Base-by-base conservation (phyloP, 2,888 invertebrate species). In the Drepanosiphum platanoidis region DNA sequence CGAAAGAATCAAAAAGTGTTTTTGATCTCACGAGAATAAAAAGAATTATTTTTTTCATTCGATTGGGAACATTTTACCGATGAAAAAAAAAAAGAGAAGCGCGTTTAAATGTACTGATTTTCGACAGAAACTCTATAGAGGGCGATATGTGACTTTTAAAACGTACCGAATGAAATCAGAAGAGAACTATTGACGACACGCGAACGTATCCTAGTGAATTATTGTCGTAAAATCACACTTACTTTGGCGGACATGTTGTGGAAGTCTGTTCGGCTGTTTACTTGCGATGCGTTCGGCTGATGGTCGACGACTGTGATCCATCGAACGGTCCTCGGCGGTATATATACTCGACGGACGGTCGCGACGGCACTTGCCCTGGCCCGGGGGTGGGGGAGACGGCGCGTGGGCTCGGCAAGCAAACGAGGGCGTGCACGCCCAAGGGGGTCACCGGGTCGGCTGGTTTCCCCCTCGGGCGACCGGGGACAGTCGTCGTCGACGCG, bases 231-330 rank as follows among this genome's bases (percentile, higher is more conserved):
- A 36, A 36, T n/a, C 8, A 9, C 11, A 84, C 84, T 84, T 39
- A 84, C 84, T 77, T 84, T 84, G 30, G 84, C 68, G 34, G 77
- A 84, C 84, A 84, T 84, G 18, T 70, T 81, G 46, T 46, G 15
- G 27, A 46, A 70, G n/a, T n/a, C n/a, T n/a, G n/a, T n/a, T 34
- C 13, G 68, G 58, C 5, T 9, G 30, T 7, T n/a, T 7, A 64
- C 18, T n/a, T 39, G 32, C n/a, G 15, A 42, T n/a, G 79, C 46
- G 18, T 34, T n/a, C n/a, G n/a, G n/a, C n/a, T 66, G 34, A 4
- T n/a, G 18, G n/a, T n/a, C 7, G 68, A 13, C n/a, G 58, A 77
- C 75, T 84, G 84, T 84, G 68, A n/a, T n/a, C n/a, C n/a, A 30
- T 39, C 66, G 34, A 32, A 84, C 27, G 77, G 68, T 32, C 68